These are phyloP conservation scores for Verasper variegatus DNA, from an alignment of 2,113 vertebrate species.

Conservation along the genomic window DNA sequence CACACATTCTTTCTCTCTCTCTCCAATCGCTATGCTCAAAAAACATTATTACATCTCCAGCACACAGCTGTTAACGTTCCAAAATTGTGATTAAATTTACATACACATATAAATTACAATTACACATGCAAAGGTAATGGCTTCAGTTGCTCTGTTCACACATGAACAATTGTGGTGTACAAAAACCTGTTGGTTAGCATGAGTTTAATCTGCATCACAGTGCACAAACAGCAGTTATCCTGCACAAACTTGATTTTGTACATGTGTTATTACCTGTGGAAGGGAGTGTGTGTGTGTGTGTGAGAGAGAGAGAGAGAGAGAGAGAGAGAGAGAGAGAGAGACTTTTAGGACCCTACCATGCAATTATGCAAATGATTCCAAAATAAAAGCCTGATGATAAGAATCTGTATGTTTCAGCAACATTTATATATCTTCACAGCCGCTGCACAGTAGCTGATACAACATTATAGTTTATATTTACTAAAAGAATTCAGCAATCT, in stretches of 20 bases:
- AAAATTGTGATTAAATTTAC: too few species aligned
- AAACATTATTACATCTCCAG: not conserved
- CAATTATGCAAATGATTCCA: not conserved
- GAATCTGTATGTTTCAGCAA: too few species aligned
- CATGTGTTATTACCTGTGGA: too few species aligned
- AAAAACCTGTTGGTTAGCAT: conserved; percentile 6
- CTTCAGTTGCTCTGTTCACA: not conserved
- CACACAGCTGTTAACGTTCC: not conserved
- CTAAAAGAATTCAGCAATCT: too few species aligned
- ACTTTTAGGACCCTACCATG: not conserved
- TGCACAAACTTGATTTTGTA: too few species aligned
- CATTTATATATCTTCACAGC: too few species aligned
- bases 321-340: not conserved
- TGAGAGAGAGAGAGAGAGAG: too few species aligned
- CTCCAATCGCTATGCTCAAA: not conserved
- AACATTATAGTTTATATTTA: not conserved
- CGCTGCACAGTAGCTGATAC: not conserved
- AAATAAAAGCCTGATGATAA: not conserved
- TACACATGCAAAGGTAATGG: not conserved
- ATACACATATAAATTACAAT: not conserved
- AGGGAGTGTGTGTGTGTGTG: too few species aligned
- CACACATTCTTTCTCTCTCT: not conserved
- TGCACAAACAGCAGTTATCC: conserved; percentile 8
- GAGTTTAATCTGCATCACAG: conserved; percentile 25
- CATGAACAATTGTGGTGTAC: not conserved